Evolutionary conservation across 2,888 invertebrate species (phyloP), one percentile per base, ranked within the genome.

Genomic region (Odontomyia ornata): DNA sequence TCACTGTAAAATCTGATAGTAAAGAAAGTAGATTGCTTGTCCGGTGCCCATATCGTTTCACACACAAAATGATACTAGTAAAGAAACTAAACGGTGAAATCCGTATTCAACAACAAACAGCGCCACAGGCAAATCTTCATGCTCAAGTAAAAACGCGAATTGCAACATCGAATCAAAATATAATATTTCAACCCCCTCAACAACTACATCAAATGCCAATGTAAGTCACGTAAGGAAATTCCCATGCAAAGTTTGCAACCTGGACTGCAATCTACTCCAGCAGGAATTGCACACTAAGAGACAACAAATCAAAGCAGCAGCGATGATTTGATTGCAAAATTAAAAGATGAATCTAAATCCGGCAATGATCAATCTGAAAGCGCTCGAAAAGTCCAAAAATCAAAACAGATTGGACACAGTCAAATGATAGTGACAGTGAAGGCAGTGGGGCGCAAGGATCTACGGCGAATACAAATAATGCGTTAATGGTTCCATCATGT

Each of bases 201-300:
- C n/a, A n/a, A 65, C 15, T 79, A 4, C 79, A 79, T 7, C 80
- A 78, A 52, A 77, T 80, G 36, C 80, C 79, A 77, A 79, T 80
- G 75, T 78, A 80, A 46, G 62, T 73, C 56, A 46, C 76, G n/a
- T 57, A 47, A 9, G 65, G 76, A n/a, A 43, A 75, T 79, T 21
- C 21, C 78, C 13, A 28, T 78, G 11, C 78, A 79, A 52, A 79
- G n/a, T n/a, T n/a, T n/a, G n/a, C n/a, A n/a, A n/a, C n/a, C n/a
- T n/a, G n/a, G n/a, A n/a, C n/a, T n/a, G n/a, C 28, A 72, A 52
- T 4, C 76, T 18, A 47, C 11, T 52, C 1, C 72, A 62, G 11
- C 60, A 27, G 18, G 52, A 23, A n/a, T 36, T 28, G 15, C 65
- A 21, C 56, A 43, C 1, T 77, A 78, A 21, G 77, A 79, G 11